Evolutionary conservation across 2,797 vertebrate species (phyloP), one percentile per base, ranked within the genome.

Genomic region (Brachyalestes nurse): DNA sequence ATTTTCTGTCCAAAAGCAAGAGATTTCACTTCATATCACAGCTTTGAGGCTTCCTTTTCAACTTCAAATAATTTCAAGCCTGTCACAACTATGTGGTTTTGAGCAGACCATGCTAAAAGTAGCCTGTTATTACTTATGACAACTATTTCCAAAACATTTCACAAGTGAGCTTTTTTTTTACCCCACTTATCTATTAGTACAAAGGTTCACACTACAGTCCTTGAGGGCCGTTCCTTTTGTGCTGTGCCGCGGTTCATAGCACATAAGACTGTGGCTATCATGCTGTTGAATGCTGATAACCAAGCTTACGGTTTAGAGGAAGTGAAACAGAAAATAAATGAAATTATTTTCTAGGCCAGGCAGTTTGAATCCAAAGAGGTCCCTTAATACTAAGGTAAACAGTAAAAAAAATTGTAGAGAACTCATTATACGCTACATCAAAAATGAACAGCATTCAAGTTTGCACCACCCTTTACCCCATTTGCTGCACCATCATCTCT

Each of bases 1-100:
- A 61, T 77, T 78, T 75, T 45, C 45, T 70, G 6, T 84, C 53
- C 19, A 40, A 70, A 80, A 74, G 60, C 25, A 76, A 47, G 57
- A 61, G 62, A 57, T 19, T 82, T 55, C 21, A 9, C 14, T 67
- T 69, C 51, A 57, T 6, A 14, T 4, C 51, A 51, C 60, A 19
- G 49, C 65, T 49, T 19, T 66, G 75, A 82, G 55, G 57, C 49
- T 66, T 71, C 12, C 5, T 64, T 75, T 53, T 49, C 10, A 49
- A 5, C 1, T 55, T 42, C n/a, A 67, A 8, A n/a, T 65, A 17
- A 25, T 38, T 19, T 0, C 0, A 34, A 58, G 34, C 38, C 61
- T 45, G 4, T 19, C 2, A 25, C 5, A 13, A 21, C 57, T 60
- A 1, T n/a, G 13, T 47, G 12, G 34, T 66, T 55, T 16, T 66